These are phyloP conservation scores for Holothuria glaberrima DNA, from an alignment of 35 echinoderm and acorn worm genomes.

Conservation along the genomic window DNA sequence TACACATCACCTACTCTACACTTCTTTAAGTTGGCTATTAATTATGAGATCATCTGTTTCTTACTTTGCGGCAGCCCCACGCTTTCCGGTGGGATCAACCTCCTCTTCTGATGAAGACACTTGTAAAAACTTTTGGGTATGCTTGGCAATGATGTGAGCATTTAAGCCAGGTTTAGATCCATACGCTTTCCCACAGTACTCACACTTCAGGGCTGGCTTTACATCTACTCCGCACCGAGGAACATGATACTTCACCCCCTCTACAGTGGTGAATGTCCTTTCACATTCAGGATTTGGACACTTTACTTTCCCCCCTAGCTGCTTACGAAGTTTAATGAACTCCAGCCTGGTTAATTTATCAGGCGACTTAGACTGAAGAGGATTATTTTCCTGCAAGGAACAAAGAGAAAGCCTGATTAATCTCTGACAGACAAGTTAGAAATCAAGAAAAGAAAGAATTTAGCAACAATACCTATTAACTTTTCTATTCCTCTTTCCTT, in stretches of 20 bases:
- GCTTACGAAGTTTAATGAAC: neutral
- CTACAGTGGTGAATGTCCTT: neutral
- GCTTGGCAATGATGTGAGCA: neutral
- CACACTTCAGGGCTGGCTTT: neutral
- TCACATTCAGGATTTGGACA: neutral
- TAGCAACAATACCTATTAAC: no score
- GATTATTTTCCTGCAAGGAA: neutral
- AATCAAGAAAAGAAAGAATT: no score
- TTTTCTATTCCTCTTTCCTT: neutral
- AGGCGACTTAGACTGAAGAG: neutral
- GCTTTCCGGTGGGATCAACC: neutral
- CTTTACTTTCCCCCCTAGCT: neutral
- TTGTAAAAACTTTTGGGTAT: neutral
- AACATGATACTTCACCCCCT: neutral
- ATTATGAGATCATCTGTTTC: neutral
- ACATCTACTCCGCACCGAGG: neutral
- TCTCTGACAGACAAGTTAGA: no score
- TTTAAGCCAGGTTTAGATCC: neutral
- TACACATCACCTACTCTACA: neutral
- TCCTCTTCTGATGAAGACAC: neutral
- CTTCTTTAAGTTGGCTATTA: neutral
- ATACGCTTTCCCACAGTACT: slow-evolving; percentile 10
- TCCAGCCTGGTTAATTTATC: neutral
- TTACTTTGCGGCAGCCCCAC: slow-evolving; percentile 18
- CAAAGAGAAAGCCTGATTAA: neutral